Conservation (phyloP, 2,888 invertebrate genomes). For the Lathronympha strigana region DNA sequence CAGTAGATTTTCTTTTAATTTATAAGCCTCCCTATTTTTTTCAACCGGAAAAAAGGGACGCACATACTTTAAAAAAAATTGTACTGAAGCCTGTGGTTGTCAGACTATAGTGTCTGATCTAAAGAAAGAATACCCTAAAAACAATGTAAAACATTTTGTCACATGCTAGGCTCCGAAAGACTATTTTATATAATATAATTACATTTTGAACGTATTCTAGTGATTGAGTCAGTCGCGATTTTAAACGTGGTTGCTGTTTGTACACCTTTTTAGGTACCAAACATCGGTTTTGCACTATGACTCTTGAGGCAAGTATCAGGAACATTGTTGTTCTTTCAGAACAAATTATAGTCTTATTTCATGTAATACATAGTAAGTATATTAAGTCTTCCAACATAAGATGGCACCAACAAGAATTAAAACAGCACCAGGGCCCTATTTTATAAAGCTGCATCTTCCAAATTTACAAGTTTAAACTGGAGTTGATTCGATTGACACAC, state of each 20-base stretch:
- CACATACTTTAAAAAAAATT: no score
- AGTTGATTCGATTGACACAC: no score
- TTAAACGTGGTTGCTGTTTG: conserved; percentile 6
- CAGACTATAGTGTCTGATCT: no score
- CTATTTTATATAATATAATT: conserved; percentile 27
- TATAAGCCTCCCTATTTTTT: no score
- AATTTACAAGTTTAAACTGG: background rate
- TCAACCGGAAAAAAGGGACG: no score
- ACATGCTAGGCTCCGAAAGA: conserved; percentile 8
- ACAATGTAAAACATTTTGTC: background rate
- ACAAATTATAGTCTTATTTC: conserved; percentile 28
- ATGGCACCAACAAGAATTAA: conserved; percentile 34
- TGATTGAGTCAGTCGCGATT: conserved; percentile 19
- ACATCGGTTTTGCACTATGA: conserved; percentile 9
- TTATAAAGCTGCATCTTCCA: background rate
- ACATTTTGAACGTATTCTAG: conserved; percentile 37
- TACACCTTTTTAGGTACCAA: conserved; percentile 8
- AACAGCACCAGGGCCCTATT: conserved; percentile 12
- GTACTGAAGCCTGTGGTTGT: no score
- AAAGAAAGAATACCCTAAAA: no score
- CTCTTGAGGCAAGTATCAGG: conserved; percentile 39
- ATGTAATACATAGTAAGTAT: conserved; percentile 28
- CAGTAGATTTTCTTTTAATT: no score
- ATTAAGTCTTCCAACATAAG: conserved; percentile 29
- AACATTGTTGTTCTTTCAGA: conserved; percentile 38